phyloP scores from a whole-genome alignment of 2,113 vertebrate genomes.

The Damaliscus lunatus region DNA sequence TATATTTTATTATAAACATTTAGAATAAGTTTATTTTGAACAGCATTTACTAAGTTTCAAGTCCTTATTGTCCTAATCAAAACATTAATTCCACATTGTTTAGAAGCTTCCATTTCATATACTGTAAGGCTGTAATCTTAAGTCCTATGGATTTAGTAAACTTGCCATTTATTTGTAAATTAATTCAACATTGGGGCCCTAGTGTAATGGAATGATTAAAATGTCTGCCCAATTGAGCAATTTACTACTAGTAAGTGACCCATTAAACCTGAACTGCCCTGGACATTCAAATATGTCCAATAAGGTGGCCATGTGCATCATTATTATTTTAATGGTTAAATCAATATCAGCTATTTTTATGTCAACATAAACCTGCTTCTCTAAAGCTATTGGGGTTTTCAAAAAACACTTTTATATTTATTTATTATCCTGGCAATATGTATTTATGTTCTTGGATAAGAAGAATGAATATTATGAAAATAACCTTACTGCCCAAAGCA shows the following conservation, averaged over 20 bases:
- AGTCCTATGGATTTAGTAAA: neutral
- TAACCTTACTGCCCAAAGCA: neutral
- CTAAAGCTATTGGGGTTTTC: neutral
- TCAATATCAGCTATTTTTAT: neutral
- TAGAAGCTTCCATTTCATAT: neutral
- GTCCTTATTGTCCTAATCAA: neutral
- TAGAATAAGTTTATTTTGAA: neutral
- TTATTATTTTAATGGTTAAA: conserved; percentile 14
- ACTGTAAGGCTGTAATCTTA: neutral
- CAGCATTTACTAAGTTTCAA: neutral
- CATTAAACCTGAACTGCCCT: neutral
- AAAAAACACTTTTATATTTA: neutral
- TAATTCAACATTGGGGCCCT: neutral
- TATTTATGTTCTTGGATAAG: neutral
- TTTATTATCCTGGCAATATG: neutral
- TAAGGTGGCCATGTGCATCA: neutral
- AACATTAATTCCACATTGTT: neutral
- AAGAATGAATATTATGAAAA: neutral
- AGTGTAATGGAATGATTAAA: neutral
- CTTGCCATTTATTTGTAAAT: neutral
- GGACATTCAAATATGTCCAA: neutral
- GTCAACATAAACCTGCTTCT: neutral
- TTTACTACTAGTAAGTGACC: neutral
- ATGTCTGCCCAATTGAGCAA: neutral
- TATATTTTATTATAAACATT: neutral